These are phyloP conservation scores for Prionailurus viverrinus DNA, from an alignment of 2,113 vertebrate species.

Conservation along the genomic window DNA sequence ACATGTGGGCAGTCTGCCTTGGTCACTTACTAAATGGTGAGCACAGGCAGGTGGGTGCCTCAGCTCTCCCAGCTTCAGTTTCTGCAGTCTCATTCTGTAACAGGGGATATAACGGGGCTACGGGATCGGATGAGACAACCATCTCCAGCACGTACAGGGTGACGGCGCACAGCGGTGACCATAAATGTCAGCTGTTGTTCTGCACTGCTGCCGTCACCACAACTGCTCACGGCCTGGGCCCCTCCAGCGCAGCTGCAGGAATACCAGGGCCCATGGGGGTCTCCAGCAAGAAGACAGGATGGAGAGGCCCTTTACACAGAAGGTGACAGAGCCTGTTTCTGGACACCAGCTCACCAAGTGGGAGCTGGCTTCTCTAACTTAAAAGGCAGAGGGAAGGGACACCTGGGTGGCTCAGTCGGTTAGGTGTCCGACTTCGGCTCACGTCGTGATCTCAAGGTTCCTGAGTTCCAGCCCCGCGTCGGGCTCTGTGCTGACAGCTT, in stretches of 20 bases:
- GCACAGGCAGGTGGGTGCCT: background rate
- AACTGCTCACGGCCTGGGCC: background rate
- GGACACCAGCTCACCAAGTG: background rate
- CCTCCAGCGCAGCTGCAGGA: background rate
- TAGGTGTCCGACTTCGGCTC: too few species aligned
- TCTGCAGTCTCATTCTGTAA: background rate
- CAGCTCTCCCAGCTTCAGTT: background rate
- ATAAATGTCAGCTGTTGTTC: too few species aligned
- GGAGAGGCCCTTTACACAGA: background rate
- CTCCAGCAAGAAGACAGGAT: background rate
- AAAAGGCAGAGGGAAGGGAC: background rate
- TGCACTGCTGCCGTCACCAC: fast-evolving
- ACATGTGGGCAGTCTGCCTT: background rate
- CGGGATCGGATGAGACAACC: background rate
- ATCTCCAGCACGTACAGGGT: background rate
- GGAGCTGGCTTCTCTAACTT: background rate
- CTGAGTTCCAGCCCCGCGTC: too few species aligned
- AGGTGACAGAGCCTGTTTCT: background rate
- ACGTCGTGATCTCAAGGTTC: too few species aligned
- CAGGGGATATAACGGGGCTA: background rate
- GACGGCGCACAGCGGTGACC: background rate
- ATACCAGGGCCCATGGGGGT: too few species aligned
- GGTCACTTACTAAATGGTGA: background rate
- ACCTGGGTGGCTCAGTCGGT: too few species aligned
- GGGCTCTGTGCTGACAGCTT: too few species aligned